Conservation (phyloP, 2,797 vertebrate species). For the Amphiprion clarkii region DNA sequence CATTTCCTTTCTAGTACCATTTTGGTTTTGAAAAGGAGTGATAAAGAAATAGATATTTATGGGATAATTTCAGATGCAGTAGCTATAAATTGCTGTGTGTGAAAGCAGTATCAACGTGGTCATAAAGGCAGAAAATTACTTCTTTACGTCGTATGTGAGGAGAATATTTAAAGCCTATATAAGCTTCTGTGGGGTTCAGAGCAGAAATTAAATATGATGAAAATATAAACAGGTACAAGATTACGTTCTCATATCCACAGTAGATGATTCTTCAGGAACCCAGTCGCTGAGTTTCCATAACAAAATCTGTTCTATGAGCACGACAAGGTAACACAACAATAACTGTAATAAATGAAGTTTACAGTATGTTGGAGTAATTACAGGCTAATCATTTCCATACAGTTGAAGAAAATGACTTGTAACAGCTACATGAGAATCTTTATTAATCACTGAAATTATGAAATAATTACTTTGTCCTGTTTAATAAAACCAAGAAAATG, state of each 20-base stretch:
- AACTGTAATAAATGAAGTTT: background rate
- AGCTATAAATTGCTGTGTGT: conserved; percentile 6
- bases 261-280: background rate
- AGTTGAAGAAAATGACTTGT: too few species aligned
- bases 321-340: background rate
- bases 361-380: too few species aligned
- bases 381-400: too few species aligned
- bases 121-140: conserved; percentile 38
- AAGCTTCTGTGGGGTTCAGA: background rate
- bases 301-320: background rate
- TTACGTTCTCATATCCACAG: conserved; percentile 4
- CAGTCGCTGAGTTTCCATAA: too few species aligned
- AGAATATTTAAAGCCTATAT: conserved; percentile 38
- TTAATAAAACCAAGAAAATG: conserved; percentile 34
- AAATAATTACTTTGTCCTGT: conserved; percentile 20
- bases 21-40: too few species aligned
- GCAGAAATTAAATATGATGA: conserved; percentile 36
- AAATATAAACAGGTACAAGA: conserved; percentile 31
- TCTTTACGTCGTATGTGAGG: conserved; percentile 37
- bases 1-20: too few species aligned
- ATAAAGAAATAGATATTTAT: background rate
- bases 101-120: background rate
- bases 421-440: background rate
- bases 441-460: conserved; percentile 21
- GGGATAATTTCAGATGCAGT: background rate